Conservation (phyloP, 2,888 invertebrate species). For the Drosophila kuntzei region DNA sequence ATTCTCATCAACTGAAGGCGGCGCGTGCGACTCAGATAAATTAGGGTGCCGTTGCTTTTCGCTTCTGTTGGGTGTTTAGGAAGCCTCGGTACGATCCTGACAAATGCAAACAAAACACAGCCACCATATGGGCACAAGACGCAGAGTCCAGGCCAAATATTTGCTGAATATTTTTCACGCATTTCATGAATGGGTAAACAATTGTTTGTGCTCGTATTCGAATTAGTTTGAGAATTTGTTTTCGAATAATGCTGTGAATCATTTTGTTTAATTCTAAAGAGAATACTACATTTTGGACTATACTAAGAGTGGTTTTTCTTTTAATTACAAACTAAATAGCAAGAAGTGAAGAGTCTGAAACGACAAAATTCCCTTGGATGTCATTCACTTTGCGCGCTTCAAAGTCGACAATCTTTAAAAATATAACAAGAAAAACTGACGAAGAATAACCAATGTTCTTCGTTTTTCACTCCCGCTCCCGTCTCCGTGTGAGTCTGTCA, state of each 20-base stretch:
- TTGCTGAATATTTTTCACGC: conserved; percentile 71
- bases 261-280: neutral
- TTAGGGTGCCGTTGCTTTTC: conserved; percentile 48
- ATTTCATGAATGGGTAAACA: conserved; percentile 64
- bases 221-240: conserved; percentile 29
- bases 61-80: conserved; percentile 26
- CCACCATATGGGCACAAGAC: conserved; percentile 74
- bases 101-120: conserved; percentile 61
- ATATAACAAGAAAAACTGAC: conserved; percentile 71
- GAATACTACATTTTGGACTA: neutral
- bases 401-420: conserved; percentile 71
- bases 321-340: conserved; percentile 38
- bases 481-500: conserved; percentile 66
- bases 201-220: conserved; percentile 38
- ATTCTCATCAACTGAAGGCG: conserved; percentile 32
- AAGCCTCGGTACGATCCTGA: conserved; percentile 36
- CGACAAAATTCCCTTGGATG: conserved; percentile 71
- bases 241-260: neutral
- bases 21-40: conserved; percentile 66
- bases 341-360: conserved; percentile 32
- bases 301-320: conserved; percentile 16
- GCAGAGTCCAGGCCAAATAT: conserved; percentile 49
- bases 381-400: conserved; percentile 74
- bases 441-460: conserved; percentile 65
- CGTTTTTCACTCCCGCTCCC: conserved; percentile 3